Evolutionary conservation across 37 sponge, comb jelly and placozoan species (phyloP), one percentile per base, ranked within the genome.

Genomic region (Diacarnus erythraeanus): DNA sequence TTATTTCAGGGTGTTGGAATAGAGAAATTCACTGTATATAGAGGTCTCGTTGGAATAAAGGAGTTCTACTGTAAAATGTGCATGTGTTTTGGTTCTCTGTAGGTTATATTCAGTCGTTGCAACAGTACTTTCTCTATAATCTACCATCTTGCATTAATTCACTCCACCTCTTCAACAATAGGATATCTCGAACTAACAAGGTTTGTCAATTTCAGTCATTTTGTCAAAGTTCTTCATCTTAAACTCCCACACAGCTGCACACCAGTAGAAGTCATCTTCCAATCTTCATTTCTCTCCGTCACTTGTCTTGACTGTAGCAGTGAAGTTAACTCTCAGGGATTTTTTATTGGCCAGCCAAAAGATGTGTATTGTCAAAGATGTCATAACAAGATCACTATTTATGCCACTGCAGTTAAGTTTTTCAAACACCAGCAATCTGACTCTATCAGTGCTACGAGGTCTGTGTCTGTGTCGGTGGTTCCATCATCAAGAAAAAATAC

Each of bases 301-400:
- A 66, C 56, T 8, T 90, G 91, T 40, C 66, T 90, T 58, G 64
- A 76, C 17, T 90, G 91, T 72, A 69, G 69, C 25, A 63, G 69
- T 30, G 71, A 72, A 18, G 66, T 69, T 40, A 2, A 18, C 9
- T 51, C 77, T 17, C 37, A 36, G 40, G 83, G 91, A 26, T 47
- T 90, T 10, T 38, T 38, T 33, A 81, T 77, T 65, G 91, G 86
- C 0, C 82, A 90, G 54, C 74, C 81, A 27, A 57, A 56, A 25
- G 69, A 75, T 42, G 12, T 72, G 34, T 86, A 86, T 74, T 90
- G 91, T 37, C 54, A 51, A 27, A 38, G 64, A 5, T 90, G 91
- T 30, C 87, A 90, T 31, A 8, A 71, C 27, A 85, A 82, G 56
- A 40, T 90, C 38, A 56, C 73, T 17, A 2, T 86, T 26, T 21